These are phyloP conservation scores for Bombus sibiricus DNA, from an alignment of 1,140 invertebrate species.

Conservation along the genomic window DNA sequence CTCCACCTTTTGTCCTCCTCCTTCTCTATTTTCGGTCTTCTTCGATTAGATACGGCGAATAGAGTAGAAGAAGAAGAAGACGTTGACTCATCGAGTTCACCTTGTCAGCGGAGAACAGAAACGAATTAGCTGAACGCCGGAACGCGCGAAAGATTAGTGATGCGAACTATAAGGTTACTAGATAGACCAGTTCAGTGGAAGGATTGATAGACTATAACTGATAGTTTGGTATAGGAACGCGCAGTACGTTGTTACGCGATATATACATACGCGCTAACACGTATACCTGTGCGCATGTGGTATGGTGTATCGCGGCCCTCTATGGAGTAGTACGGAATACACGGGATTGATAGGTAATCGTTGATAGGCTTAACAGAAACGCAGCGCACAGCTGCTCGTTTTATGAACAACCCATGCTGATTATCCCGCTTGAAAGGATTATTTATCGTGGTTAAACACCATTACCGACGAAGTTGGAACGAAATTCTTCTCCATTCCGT, in stretches of 20 bases:
- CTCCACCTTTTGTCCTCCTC: too few species aligned
- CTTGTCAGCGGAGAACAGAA: constrained; percentile 50
- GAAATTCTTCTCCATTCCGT: background rate
- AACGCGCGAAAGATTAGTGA: constrained; percentile 53
- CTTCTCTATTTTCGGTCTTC: background rate
- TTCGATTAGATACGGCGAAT: constrained; percentile 41
- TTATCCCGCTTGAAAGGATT: constrained; percentile 22
- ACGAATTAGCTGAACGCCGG: constrained; percentile 54
- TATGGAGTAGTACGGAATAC: background rate
- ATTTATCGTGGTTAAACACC: constrained; percentile 38
- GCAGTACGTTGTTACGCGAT: constrained; percentile 48
- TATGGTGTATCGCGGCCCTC: constrained; percentile 8
- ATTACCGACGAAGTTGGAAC: constrained; percentile 7
- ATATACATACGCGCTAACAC: background rate
- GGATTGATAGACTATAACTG: constrained; percentile 64
- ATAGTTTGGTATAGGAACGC: constrained; percentile 61
- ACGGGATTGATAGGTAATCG: constrained; percentile 66
- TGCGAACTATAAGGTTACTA: constrained; percentile 15
- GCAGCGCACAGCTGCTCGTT: constrained; percentile 42
- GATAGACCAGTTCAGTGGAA: constrained; percentile 49
- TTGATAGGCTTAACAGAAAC: constrained; percentile 53
- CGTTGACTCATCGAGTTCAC: constrained; percentile 60
- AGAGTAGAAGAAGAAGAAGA: constrained; percentile 37
- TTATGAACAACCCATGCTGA: constrained; percentile 27
- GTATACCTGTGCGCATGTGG: background rate